Base-by-base conservation (phyloP, 2,888 invertebrate species). In the Ceratothoa steindachneri region DNA sequence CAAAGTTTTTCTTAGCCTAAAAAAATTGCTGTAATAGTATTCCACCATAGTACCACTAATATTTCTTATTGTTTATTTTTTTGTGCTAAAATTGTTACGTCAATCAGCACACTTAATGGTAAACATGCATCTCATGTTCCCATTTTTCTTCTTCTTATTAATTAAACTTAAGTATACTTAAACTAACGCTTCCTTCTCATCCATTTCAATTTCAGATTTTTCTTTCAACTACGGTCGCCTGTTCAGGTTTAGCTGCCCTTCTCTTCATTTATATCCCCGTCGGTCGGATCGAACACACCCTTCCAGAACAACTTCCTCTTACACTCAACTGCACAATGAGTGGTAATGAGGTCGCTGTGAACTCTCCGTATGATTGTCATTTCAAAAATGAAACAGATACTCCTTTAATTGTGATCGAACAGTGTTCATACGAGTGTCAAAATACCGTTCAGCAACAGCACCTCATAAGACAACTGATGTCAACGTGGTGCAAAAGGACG, bases 161-260 rank as follows among this genome's bases (percentile, higher is more conserved):
- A n/a, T n/a, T n/a, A n/a, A n/a, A n/a, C n/a, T n/a, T n/a, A n/a
- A n/a, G n/a, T n/a, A n/a, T n/a, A n/a, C n/a, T n/a, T n/a, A n/a
- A n/a, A n/a, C n/a, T n/a, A n/a, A n/a, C n/a, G n/a, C n/a, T n/a
- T n/a, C n/a, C n/a, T n/a, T n/a, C n/a, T n/a, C n/a, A n/a, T n/a
- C n/a, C n/a, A n/a, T n/a, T n/a, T n/a, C n/a, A n/a, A n/a, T 15
- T 19, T 1, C 67, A 77, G 77, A n/a, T 68, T 15, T 73, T 77
- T 69, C 60, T 77, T 22, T 68, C 74, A 22, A 15, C 73, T 9
- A 71, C 69, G 29, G 71, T 75, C 52, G 69, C 72, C 2, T 67
- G 65, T 12, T 74, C 74, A 15, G 77, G 77, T 7, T n/a, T 60
- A 1, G 74, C 71, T 1, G 53, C 77, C 5, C 41, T 77, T 5